phyloP scores from a whole-genome alignment of 2,113 vertebrate species.

The Phycodurus eques region DNA sequence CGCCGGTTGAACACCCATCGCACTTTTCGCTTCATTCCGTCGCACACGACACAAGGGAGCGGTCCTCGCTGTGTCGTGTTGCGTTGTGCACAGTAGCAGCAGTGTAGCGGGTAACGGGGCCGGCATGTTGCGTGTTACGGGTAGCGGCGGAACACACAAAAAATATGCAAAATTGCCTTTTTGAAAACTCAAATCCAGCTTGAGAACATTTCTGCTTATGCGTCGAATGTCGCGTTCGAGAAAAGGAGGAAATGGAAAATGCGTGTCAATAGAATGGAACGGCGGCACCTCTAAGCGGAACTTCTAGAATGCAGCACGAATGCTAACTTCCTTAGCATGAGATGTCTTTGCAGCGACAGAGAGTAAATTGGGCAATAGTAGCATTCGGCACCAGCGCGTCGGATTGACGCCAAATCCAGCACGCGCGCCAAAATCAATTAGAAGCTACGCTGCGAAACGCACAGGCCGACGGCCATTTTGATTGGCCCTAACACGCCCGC shows the following conservation, averaged over 20 bases:
- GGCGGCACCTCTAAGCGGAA: no score
- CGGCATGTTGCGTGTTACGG: background rate
- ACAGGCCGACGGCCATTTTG: no score
- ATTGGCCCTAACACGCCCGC: no score
- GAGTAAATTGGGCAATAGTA: background rate
- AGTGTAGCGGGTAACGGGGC: background rate
- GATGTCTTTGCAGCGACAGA: background rate
- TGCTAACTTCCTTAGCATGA: background rate
- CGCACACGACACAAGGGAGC: constrained; percentile 19
- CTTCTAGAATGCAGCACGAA: background rate
- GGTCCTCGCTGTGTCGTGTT: background rate
- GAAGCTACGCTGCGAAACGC: no score
- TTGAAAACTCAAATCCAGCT: no score
- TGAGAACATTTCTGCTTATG: no score
- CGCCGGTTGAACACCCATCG: constrained; percentile 55
- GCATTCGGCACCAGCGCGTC: no score
- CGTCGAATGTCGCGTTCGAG: no score
- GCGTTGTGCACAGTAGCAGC: background rate
- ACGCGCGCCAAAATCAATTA: no score
- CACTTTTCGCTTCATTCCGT: constrained; percentile 43
- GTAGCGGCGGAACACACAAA: background rate
- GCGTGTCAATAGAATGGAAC: no score
- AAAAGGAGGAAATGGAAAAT: no score
- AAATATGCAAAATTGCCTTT: background rate
- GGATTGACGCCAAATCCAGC: background rate